Percentiles rank a stretch among this genome's conserved stretches.
Conservation (phyloP, 2,888 invertebrate species). For the Synergus laeviventris region DNA sequence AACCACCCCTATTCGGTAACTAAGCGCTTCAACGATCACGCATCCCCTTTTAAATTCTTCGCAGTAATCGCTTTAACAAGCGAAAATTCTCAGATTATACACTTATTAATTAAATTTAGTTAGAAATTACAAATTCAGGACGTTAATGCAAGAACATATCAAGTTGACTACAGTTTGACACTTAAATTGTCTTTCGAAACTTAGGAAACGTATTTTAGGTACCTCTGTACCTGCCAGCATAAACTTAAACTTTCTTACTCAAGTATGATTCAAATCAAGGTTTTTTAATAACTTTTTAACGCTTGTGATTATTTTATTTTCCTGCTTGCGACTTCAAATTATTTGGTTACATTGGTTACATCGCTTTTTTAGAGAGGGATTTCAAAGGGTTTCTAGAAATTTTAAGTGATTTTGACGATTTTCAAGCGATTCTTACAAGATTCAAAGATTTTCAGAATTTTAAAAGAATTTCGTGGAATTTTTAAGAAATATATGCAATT, state of each 20-base stretch:
- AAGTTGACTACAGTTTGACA: neutral
- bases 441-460: no score
- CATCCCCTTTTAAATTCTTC: slow-evolving; percentile 45
- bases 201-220: neutral
- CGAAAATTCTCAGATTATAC: neutral
- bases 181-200: neutral
- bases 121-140: slow-evolving; percentile 41
- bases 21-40: slow-evolving; percentile 61
- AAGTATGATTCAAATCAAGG: neutral
- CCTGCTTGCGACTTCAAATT: no score
- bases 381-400: no score
- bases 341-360: no score
- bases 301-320: no score
- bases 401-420: no score
- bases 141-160: neutral
- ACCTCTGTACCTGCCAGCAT: neutral
- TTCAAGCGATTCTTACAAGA: no score
- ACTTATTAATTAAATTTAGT: neutral
- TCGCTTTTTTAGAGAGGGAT: no score
- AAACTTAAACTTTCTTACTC: neutral
- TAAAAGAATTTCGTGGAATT: no score
- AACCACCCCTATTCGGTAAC: slow-evolving; percentile 52
- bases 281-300: no score
- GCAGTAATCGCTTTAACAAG: neutral
- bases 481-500: no score